Percentiles rank a stretch among this genome's conserved stretches.
These are phyloP conservation scores for Drosophila setosimentum DNA, from an alignment of 2,888 invertebrate genomes.

Conservation along the genomic window DNA sequence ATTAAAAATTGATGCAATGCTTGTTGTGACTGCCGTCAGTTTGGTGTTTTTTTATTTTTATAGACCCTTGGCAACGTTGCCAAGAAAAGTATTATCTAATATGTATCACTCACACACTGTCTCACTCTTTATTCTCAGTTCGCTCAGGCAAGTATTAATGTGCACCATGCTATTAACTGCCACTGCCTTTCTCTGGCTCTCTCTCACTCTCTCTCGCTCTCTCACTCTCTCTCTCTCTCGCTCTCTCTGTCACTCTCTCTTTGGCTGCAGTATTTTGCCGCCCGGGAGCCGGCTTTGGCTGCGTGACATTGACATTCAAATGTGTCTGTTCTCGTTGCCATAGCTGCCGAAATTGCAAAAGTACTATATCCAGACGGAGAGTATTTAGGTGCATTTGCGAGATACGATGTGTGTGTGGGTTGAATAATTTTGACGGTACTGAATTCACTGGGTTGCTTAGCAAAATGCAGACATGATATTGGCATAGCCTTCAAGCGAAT, in stretches of 20 bases:
- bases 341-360: slow-evolving; percentile 47
- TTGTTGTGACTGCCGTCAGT: slow-evolving; percentile 14
- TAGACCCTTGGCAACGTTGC: slow-evolving; percentile 54
- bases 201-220: not conserved
- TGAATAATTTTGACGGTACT: slow-evolving; percentile 33
- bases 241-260: not conserved
- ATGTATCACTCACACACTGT: slow-evolving; percentile 14
- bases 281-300: slow-evolving; percentile 19
- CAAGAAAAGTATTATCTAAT: slow-evolving; percentile 56
- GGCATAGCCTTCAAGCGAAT: slow-evolving; percentile 14
- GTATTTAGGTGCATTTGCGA: slow-evolving; percentile 22
- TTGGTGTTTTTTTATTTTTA: slow-evolving; percentile 16
- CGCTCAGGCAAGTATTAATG: not conserved
- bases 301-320: slow-evolving; percentile 53
- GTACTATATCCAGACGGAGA: slow-evolving; percentile 12
- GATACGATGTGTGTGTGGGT: not conserved
- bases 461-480: slow-evolving; percentile 21
- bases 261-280: slow-evolving; percentile 14
- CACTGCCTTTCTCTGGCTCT: not conserved
- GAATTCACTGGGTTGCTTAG: slow-evolving; percentile 44
- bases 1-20: slow-evolving; percentile 39
- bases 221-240: not conserved
- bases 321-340: slow-evolving; percentile 31
- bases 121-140: slow-evolving; percentile 1
- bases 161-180: slow-evolving; percentile 14